Evolutionary conservation across 2,113 vertebrate species (phyloP), one percentile per base, ranked within the genome.

Genomic region (Tachysurus vachellii): DNA sequence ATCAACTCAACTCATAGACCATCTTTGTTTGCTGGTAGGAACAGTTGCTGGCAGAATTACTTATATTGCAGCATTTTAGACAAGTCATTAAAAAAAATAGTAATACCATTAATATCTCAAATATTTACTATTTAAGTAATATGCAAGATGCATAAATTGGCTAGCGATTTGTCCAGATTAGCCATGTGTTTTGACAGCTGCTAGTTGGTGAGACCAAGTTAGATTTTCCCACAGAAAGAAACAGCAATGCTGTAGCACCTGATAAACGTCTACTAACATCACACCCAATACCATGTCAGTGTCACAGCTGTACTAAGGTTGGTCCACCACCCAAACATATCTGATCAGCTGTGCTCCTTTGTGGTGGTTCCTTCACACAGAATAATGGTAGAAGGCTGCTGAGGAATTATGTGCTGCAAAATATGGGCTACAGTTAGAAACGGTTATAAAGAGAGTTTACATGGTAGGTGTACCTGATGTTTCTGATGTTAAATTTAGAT

Each of bases 281-380:
- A 42, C 79, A 80, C n/a, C 50, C 76, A 56, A 7, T 31, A 10
- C 14, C 76, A 75, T 50, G 42, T 26, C 21, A 75, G 42, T 14
- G 21, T 75, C 44, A 47, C 44, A 1, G 70, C 36, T 73, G 31
- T 44, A 6, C 36, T 44, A 12, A 54, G 3, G 9, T 2, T 80
- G 28, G 28, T 42, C 79, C 28, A 59, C 79, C 77, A 57, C 53
- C 53, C n/a, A 57, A 36, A 36, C 10, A 80, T 80, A 59, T 59
- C 77, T 80, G 10, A 80, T 80, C 8, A 57, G 28, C n/a, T 36
- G 77, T 80, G 28, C 16, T 80, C 53, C 36, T 36, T 80, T 80
- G 53, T 59, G 17, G 77, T 57, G n/a, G n/a, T 57, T 17, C 54
- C 3, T 80, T 56, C 28, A 54, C 50, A 79, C 75, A 54, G 50